These are phyloP conservation scores for Lycophotia porphyrea DNA, from an alignment of 2,888 invertebrate species.

Conservation along the genomic window DNA sequence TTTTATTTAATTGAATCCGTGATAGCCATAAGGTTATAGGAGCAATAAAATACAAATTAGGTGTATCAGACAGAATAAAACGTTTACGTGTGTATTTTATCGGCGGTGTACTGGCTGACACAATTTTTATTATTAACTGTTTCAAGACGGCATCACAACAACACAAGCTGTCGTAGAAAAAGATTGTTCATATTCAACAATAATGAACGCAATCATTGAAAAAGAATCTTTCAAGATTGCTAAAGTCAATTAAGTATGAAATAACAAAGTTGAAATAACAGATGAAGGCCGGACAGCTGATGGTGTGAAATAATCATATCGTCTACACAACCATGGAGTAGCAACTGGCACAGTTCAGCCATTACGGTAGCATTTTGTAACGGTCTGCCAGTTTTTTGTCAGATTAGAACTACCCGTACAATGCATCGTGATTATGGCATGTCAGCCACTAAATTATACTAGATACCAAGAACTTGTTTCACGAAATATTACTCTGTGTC, in stretches of 20 bases:
- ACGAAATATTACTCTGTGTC: conserved; percentile 55
- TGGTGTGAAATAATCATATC: conserved; percentile 58
- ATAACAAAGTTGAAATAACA: conserved; percentile 44
- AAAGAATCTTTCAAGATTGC: conserved; percentile 41
- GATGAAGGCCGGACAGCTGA: conserved; percentile 49
- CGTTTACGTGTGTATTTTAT: conserved; percentile 30
- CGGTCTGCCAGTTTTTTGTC: conserved; percentile 70
- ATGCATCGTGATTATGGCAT: conserved; percentile 76
- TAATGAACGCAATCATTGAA: conserved; percentile 33
- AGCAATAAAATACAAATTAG: conserved; percentile 57
- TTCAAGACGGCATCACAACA: neutral
- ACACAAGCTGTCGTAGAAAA: conserved; percentile 1
- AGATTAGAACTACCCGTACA: conserved; percentile 74
- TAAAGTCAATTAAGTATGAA: conserved; percentile 50
- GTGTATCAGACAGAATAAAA: conserved; percentile 29
- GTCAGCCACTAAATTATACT: conserved; percentile 75
- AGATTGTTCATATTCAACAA: conserved; percentile 22
- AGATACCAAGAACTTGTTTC: conserved; percentile 61
- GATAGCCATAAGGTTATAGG: conserved; percentile 53
- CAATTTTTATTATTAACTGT: conserved; percentile 12
- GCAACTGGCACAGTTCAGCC: conserved; percentile 60
- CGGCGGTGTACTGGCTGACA: conserved; percentile 1
- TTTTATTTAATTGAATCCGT: conserved; percentile 48
- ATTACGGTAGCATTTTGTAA: conserved; percentile 73
- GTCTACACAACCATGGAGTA: conserved; percentile 46